phyloP scores from a whole-genome alignment of 2,888 invertebrate genomes.

The Leuctra nigra region DNA sequence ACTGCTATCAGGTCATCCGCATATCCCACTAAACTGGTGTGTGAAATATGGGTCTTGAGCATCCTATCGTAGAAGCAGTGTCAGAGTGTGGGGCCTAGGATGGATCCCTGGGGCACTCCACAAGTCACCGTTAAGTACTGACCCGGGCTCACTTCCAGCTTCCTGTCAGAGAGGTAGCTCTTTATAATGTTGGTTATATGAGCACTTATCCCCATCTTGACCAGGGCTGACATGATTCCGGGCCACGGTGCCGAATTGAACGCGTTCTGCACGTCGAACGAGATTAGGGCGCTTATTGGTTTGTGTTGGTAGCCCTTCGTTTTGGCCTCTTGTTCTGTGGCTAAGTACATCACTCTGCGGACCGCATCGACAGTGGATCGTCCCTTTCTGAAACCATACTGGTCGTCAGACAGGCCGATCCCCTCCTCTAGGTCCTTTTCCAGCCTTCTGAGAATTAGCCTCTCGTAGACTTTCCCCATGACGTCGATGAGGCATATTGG shows the following conservation, averaged over 20 bases:
- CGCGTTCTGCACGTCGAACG: neutral
- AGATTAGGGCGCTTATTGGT: neutral
- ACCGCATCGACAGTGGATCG: neutral
- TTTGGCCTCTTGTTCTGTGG: neutral
- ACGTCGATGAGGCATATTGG: conserved; percentile 21
- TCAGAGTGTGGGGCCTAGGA: neutral
- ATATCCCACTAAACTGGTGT: neutral
- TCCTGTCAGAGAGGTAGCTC: neutral
- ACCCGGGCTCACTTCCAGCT: neutral
- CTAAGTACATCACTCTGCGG: neutral
- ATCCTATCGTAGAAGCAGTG: neutral
- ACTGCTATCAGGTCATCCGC: conserved; percentile 2
- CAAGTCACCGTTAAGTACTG: neutral
- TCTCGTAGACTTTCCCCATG: conserved; percentile 25
- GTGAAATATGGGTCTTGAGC: neutral
- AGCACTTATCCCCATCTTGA: neutral
- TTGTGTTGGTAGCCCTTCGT: neutral
- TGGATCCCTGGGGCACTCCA: neutral
- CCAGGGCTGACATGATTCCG: neutral
- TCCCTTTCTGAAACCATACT: neutral
- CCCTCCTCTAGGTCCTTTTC: neutral
- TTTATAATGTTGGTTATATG: neutral
- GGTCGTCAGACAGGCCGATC: neutral
- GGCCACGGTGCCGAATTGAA: neutral
- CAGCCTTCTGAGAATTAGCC: neutral